Evolutionary conservation across 1,140 invertebrate genomes (phyloP), one percentile per base, ranked within the genome.

Genomic region (Muscidifurax raptorellus): DNA sequence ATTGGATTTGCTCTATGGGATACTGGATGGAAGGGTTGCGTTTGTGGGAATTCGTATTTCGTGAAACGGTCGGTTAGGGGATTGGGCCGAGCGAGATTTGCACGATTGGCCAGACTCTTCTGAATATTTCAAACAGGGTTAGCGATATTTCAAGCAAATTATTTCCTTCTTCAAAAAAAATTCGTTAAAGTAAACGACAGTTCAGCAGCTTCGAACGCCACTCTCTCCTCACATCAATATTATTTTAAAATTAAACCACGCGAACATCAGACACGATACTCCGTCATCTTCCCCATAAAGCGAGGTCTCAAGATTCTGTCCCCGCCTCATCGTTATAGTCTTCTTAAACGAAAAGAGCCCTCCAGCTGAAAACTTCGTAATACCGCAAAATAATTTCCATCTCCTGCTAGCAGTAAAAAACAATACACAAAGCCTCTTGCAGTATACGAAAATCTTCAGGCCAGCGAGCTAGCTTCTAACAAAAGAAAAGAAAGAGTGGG

Each of bases 211-310:
- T 47, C 44, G 44, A 40, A 40, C 44, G 15, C 44, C 7, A 6
- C 52, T 59, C 52, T 59, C 0, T 59, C 52, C 18, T 59, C 6
- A n/a, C 52, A 1, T 5, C 52, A 59, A 59, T 59, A 59, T 59
- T 59, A 59, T 59, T 59, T 59, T 59, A 59, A 59, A 59, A 59
- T 59, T 59, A n/a, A n/a, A n/a, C n/a, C n/a, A n/a, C n/a, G n/a
- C n/a, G n/a, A n/a, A n/a, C n/a, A n/a, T n/a, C n/a, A n/a, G n/a
- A 22, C 52, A 59, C 52, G 52, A 59, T 4, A 22, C 15, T 22
- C 2, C 22, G n/a, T 59, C 18, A 4, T 59, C 52, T 52, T 1
- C 18, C 15, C 18, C 22, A 59, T 22, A 59, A 59, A 59, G 52
- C 22, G 18, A n/a, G n/a, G 22, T n/a, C 52, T 59, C 52, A 5